Conservation (phyloP, 2,113 vertebrate species). For the Entelurus aequoreus region DNA sequence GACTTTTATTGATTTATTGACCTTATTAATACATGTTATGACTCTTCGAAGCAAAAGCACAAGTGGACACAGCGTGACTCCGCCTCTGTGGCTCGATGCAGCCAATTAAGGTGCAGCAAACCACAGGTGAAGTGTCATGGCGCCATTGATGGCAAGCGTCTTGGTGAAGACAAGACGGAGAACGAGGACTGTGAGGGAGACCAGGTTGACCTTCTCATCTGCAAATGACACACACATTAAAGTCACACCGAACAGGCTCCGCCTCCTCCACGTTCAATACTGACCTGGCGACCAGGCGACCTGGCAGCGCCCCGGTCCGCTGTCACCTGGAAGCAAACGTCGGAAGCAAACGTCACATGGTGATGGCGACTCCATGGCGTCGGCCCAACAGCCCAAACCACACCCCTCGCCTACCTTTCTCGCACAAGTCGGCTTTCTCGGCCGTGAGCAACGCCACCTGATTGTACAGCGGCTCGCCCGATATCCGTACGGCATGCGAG, state of each 20-base stretch:
- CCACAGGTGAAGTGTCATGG: background rate
- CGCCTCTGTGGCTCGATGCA: too few relatives aligned
- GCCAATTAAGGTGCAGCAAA: background rate
- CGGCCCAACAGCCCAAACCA: background rate
- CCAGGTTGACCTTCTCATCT: slow-evolving; percentile 5
- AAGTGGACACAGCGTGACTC: background rate
- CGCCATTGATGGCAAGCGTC: background rate
- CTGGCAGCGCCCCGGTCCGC: background rate
- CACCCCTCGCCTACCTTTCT: slow-evolving; percentile 2
- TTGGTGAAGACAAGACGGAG: background rate
- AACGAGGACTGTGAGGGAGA: background rate
- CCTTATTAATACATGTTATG: background rate
- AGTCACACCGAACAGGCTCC: background rate
- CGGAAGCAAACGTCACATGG: background rate
- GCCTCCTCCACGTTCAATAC: background rate
- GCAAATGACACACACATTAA: background rate
- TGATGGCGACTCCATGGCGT: background rate
- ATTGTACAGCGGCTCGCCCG: background rate
- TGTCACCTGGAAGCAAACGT: background rate
- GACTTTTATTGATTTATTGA: too few relatives aligned
- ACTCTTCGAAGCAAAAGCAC: background rate
- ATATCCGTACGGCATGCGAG: background rate
- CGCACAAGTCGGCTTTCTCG: background rate
- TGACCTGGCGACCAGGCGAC: background rate
- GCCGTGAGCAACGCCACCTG: background rate